A percentile compares a stretch with the other conserved stretches of the same genome.
These are phyloP conservation scores for Burhinus bistriatus DNA, from an alignment of 2,113 vertebrate genomes.

Conservation along the genomic window DNA sequence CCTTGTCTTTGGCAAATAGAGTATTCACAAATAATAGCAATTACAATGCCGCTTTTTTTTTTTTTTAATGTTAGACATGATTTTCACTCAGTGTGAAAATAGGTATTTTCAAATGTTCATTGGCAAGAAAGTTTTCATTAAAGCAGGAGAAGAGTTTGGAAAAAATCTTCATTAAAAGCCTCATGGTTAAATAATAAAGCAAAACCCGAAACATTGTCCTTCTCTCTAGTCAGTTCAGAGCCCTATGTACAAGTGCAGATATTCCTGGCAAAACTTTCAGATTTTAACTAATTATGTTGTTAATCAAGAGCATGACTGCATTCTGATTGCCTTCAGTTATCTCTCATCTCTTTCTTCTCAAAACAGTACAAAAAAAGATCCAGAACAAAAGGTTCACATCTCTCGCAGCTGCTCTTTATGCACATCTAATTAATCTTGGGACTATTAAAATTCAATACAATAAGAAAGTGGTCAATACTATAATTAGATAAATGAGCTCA, in stretches of 20 bases:
- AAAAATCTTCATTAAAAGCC: not conserved
- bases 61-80: not conserved
- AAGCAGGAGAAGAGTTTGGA: not conserved
- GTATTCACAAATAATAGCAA: not conserved
- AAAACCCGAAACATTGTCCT: not conserved
- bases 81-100: not conserved
- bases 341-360: constrained; percentile 6
- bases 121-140: not conserved
- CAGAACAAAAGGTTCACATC: constrained; percentile 24
- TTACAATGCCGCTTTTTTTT: not conserved
- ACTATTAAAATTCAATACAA: constrained; percentile 45
- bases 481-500: constrained; percentile 39
- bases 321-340: not conserved
- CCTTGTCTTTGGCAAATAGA: not conserved
- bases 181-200: not conserved
- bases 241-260: not conserved
- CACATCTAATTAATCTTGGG: constrained; percentile 37
- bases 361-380: not conserved
- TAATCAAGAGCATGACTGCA: constrained; percentile 38
- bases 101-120: not conserved
- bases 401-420: not conserved
- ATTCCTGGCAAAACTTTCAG: not conserved
- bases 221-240: not conserved
- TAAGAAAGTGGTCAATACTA: constrained; percentile 28
- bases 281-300: not conserved